Evolutionary conservation across 2,888 invertebrate genomes (phyloP).

Genomic region (Incurvaria masculella): DNA sequence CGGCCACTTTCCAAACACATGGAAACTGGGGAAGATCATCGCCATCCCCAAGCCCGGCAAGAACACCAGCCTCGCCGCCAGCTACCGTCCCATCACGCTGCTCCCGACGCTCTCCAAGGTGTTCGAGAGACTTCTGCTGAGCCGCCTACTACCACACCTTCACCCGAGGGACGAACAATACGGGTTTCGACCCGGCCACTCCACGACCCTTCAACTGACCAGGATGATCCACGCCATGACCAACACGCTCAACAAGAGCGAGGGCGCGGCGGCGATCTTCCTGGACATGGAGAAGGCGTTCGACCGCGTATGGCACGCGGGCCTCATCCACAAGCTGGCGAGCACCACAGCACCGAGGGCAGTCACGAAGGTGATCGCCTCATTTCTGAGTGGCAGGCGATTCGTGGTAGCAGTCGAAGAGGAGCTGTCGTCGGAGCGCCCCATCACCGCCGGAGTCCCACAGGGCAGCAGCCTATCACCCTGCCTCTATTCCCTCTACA

Average conservation of each 20-base stretch:
- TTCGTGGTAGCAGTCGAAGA: slow-evolving; percentile 17
- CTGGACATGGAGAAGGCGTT: slow-evolving; percentile 23
- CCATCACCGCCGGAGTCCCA: slow-evolving; percentile 20
- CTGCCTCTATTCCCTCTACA: slow-evolving; percentile 20
- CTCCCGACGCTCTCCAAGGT: not conserved
- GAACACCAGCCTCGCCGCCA: too few relatives aligned
- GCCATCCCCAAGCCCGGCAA: too few relatives aligned
- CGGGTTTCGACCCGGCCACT: not conserved
- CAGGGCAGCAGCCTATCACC: too few relatives aligned
- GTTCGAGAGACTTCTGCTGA: not conserved
- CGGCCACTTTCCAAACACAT: too few relatives aligned
- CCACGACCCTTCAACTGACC: slow-evolving; percentile 12
- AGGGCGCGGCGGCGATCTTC: slow-evolving; percentile 16
- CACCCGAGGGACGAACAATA: not conserved
- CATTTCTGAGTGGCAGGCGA: slow-evolving; percentile 16
- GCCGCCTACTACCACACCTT: not conserved
- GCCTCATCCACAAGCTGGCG: slow-evolving; percentile 19
- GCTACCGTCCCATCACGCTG: too few relatives aligned
- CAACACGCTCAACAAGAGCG: slow-evolving; percentile 10
- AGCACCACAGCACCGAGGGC: not conserved
- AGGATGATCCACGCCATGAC: slow-evolving; percentile 17
- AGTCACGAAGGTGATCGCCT: slow-evolving; percentile 15
- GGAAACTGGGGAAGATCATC: too few relatives aligned
- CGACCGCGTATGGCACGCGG: slow-evolving; percentile 22
- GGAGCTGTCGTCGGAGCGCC: slow-evolving; percentile 5